A percentile compares a stretch with the other conserved stretches of the same genome.
Conservation (phyloP, 1,140 invertebrate genomes). For the Lepidurus apus region DNA sequence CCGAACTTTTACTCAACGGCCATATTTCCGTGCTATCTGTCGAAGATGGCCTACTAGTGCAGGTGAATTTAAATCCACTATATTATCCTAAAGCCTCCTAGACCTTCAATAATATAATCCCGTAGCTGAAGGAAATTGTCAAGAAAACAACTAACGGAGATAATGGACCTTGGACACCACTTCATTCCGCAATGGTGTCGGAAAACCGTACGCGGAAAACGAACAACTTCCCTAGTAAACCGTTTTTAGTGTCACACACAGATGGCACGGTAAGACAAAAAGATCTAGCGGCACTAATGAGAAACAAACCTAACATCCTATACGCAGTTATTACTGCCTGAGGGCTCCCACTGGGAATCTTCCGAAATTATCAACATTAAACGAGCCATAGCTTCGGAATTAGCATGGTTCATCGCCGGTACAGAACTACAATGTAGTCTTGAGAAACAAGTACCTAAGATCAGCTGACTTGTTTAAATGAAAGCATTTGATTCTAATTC, state of each 20-base stretch:
- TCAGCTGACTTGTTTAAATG: background rate
- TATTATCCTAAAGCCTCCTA: background rate
- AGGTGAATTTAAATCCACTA: background rate
- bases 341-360: background rate
- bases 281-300: background rate
- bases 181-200: background rate
- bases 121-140: background rate
- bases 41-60: background rate
- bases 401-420: background rate
- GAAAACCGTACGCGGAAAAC: background rate
- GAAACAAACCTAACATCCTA: background rate
- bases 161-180: conserved; percentile 4
- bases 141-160: background rate
- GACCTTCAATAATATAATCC: background rate
- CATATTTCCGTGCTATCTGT: background rate
- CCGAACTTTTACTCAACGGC: background rate
- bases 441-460: background rate
- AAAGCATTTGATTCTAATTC: background rate
- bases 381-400: background rate
- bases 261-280: background rate
- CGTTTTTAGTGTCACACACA: background rate
- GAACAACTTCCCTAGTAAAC: background rate
- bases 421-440: background rate
- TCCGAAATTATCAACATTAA: background rate
- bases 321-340: background rate